Evolutionary conservation across 2,113 vertebrate genomes (phyloP).

Genomic region (Apus apus): DNA sequence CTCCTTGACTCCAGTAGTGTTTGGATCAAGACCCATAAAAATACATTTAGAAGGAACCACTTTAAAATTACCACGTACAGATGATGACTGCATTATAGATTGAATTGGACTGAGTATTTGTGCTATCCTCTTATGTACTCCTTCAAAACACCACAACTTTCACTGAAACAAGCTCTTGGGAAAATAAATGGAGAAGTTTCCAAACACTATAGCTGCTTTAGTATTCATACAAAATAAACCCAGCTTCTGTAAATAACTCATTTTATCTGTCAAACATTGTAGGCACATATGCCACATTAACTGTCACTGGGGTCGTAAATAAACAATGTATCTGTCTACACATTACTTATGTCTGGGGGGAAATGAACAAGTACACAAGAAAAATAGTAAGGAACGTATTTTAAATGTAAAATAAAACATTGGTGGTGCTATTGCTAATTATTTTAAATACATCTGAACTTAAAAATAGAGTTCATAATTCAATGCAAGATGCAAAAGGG

Average conservation of each 20-base stretch:
- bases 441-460: conserved; percentile 17
- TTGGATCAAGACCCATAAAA: conserved; percentile 2
- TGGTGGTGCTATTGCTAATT: conserved; percentile 20
- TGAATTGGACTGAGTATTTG: background rate
- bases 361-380: conserved; percentile 41
- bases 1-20: background rate
- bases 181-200: conserved; percentile 26
- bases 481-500: background rate
- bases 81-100: background rate
- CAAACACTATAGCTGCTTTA: conserved; percentile 16
- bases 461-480: background rate
- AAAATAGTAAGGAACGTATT: conserved; percentile 3
- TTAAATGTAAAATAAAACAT: conserved; percentile 15
- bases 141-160: conserved; percentile 12
- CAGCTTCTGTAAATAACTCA: conserved; percentile 62
- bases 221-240: conserved; percentile 61
- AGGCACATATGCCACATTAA: conserved; percentile 52
- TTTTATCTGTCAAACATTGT: conserved; percentile 60
- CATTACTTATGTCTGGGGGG: conserved; percentile 28
- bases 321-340: conserved; percentile 60
- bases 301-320: conserved; percentile 54
- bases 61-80: background rate
- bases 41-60: background rate
- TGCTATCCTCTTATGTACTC: background rate
- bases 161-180: conserved; percentile 10